phyloP scores from a whole-genome alignment of 2,888 invertebrate species.

The Drosophila greeni region DNA sequence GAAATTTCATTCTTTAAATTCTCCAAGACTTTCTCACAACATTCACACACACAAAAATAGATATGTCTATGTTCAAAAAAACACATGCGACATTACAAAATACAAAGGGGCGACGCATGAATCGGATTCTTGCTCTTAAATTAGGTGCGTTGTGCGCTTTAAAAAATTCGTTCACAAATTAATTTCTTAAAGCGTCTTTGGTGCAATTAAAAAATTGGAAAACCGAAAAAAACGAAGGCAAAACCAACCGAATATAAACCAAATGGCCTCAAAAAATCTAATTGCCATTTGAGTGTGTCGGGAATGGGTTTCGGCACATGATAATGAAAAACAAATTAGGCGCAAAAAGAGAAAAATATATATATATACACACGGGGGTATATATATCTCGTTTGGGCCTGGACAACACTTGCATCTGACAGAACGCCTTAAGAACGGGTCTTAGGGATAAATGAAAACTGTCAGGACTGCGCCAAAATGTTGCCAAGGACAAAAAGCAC shows the following conservation, averaged over 20 bases:
- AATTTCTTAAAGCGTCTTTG: conserved; percentile 42
- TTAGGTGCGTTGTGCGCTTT: conserved; percentile 43
- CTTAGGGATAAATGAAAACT: conserved; percentile 56
- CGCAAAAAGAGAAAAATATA: conserved; percentile 41
- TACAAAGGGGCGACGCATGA: conserved; percentile 58
- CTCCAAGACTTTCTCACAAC: conserved; percentile 13
- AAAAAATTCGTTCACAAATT: conserved; percentile 35
- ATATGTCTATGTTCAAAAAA: conserved; percentile 10
- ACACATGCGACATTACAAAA: conserved; percentile 74
- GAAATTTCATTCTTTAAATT: background rate
- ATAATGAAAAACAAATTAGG: conserved; percentile 70
- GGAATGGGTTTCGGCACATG: conserved; percentile 43
- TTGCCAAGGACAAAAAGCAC: conserved; percentile 48
- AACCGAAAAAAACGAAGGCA: conserved; percentile 37
- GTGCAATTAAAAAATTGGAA: conserved; percentile 47
- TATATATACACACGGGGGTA: conserved; percentile 6
- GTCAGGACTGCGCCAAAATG: conserved; percentile 58
- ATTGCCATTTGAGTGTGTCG: conserved; percentile 68
- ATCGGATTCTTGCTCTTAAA: conserved; percentile 49
- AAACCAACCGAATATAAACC: conserved; percentile 37
- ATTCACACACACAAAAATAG: conserved; percentile 25
- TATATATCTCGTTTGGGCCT: conserved; percentile 50
- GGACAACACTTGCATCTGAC: conserved; percentile 70
- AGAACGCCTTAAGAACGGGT: conserved; percentile 44
- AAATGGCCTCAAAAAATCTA: conserved; percentile 70